These are phyloP conservation scores for Ctenodactylus gundi DNA, from an alignment of 2,113 vertebrate species.

Conservation along the genomic window DNA sequence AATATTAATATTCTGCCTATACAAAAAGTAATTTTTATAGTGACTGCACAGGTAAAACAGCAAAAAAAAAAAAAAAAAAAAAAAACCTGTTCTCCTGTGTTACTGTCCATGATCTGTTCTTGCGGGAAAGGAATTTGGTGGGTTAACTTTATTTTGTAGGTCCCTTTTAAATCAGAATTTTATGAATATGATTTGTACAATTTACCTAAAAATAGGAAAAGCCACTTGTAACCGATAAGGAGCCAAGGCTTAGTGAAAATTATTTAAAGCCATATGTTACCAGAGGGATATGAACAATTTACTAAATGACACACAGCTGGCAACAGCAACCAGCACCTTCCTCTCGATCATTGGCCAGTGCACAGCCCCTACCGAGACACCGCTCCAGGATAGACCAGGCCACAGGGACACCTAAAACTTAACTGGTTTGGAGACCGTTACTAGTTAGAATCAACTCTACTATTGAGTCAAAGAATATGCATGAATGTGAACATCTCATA, in stretches of 20 bases:
- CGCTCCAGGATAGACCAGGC: constrained; percentile 22
- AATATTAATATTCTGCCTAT: constrained; percentile 93
- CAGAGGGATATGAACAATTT: constrained; percentile 48
- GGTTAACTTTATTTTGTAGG: not conserved
- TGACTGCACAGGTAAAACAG: constrained; percentile 78
- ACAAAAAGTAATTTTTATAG: constrained; percentile 92
- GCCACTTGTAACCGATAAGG: constrained; percentile 23
- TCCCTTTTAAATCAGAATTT: constrained; percentile 22
- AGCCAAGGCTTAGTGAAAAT: constrained; percentile 37
- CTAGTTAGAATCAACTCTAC: not conserved
- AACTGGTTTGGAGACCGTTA: not conserved
- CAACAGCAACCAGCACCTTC: not conserved
- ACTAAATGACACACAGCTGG: constrained; percentile 10
- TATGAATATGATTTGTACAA: not conserved
- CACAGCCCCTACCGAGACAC: not conserved
- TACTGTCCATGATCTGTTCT: not conserved
- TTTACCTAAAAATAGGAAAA: constrained; percentile 39
- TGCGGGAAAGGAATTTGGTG: not conserved
- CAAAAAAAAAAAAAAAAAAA: constrained; percentile 65
- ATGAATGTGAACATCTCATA: not conserved
- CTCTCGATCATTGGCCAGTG: not conserved
- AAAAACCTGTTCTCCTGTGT: constrained; percentile 35
- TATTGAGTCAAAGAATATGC: not conserved
- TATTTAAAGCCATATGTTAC: not conserved
- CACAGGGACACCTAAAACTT: not conserved